phyloP scores from a whole-genome alignment of 2,113 vertebrate species.

The Bombycilla garrulus region DNA sequence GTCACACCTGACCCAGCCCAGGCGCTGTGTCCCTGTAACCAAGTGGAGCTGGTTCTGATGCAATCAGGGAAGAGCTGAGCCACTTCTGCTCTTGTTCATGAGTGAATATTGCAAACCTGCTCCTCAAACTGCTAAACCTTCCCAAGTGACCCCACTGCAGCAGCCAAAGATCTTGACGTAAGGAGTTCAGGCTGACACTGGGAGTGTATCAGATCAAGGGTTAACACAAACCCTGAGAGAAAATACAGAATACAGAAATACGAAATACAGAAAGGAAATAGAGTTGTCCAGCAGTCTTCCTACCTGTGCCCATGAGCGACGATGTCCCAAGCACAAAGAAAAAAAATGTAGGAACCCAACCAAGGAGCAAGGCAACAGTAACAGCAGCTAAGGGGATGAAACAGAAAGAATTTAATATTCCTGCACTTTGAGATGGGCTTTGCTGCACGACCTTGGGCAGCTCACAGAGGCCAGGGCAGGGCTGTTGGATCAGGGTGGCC shows the following conservation, averaged over 20 bases:
- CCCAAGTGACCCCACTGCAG: not conserved
- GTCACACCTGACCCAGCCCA: not conserved
- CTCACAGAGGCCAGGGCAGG: not conserved
- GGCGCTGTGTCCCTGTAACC: not conserved
- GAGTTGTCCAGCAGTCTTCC: not conserved
- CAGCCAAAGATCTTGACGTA: not conserved
- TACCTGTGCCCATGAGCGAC: not conserved
- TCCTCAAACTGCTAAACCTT: not conserved
- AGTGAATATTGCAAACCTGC: not conserved
- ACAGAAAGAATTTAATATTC: not conserved
- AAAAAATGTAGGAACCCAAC: not conserved
- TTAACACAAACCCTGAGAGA: not conserved
- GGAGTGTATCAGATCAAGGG: not conserved
- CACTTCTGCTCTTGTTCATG: not conserved
- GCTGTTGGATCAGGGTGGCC: not conserved
- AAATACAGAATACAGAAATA: not conserved
- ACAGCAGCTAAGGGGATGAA: not conserved
- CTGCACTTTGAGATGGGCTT: not conserved
- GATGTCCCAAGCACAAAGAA: not conserved
- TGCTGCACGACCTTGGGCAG: not conserved
- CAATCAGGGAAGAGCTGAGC: not conserved
- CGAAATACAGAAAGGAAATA: not conserved
- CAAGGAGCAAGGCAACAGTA: not conserved
- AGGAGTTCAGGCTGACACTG: not conserved
- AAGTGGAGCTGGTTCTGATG: not conserved